phyloP scores from a whole-genome alignment of 2,888 invertebrate species.

The Eremobia ochroleuca region DNA sequence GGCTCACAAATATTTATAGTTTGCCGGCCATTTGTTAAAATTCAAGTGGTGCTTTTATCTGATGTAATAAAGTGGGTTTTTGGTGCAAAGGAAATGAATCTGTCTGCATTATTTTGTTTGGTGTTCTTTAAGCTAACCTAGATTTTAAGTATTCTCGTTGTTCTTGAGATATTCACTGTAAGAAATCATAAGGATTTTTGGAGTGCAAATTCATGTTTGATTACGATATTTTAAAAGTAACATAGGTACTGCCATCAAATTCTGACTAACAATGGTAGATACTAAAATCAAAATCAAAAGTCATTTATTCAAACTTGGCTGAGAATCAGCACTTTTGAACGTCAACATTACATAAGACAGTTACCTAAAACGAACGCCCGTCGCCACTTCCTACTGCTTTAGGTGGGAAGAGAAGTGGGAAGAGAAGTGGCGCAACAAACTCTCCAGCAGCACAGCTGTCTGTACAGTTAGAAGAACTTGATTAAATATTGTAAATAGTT shows the following conservation, averaged over 20 bases:
- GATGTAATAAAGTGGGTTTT: slow-evolving; percentile 33
- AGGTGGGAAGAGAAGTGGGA: no score
- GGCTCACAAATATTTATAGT: slow-evolving; percentile 67
- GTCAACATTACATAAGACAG: no score
- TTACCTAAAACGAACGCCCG: no score
- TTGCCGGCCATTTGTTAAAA: slow-evolving; percentile 59
- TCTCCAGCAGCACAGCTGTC: no score
- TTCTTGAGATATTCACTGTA: neutral
- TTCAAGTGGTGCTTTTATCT: slow-evolving; percentile 62
- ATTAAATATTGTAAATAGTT: no score
- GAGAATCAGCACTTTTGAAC: no score
- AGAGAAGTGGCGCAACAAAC: no score
- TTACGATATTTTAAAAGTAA: neutral
- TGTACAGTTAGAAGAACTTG: no score
- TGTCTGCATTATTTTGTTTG: slow-evolving; percentile 11
- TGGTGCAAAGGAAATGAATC: slow-evolving; percentile 33
- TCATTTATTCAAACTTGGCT: no score
- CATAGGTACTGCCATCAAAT: neutral
- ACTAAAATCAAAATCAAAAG: neutral
- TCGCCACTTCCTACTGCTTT: no score
- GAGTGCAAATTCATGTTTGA: neutral
- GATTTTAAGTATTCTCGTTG: neutral
- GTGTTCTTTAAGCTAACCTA: neutral
- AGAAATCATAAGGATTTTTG: neutral
- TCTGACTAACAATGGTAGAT: neutral